Evolutionary conservation across 2,888 invertebrate species (phyloP).

Genomic region (Cremastinae sp.): DNA sequence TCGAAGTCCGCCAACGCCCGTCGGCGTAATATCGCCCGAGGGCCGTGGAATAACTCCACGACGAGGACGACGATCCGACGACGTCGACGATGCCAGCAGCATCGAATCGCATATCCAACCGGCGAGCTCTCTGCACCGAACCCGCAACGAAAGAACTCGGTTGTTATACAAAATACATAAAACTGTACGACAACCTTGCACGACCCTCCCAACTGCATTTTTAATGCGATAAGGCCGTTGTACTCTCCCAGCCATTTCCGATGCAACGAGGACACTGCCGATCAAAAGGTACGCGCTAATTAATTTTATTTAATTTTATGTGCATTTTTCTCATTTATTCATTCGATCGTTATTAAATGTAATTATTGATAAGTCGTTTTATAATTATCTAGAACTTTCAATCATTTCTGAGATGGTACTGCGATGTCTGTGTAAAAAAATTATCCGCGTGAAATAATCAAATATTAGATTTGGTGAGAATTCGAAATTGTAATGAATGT

Average conservation of each 20-base stretch:
- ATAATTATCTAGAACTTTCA: too few relatives aligned
- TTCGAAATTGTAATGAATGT: slow-evolving; percentile 17
- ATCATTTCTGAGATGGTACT: too few relatives aligned
- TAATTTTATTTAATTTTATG: too few relatives aligned
- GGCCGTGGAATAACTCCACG: slow-evolving; percentile 59
- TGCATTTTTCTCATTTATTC: too few relatives aligned
- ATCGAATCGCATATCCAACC: slow-evolving; percentile 56
- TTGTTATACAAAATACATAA: neutral
- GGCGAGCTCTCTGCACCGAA: slow-evolving; percentile 33
- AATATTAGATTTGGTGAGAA: slow-evolving; percentile 3
- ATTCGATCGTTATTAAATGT: too few relatives aligned
- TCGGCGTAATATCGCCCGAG: slow-evolving; percentile 61
- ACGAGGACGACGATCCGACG: slow-evolving; percentile 50
- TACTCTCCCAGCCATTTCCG: neutral
- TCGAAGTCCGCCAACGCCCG: slow-evolving; percentile 73
- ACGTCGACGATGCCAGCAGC: slow-evolving; percentile 57
- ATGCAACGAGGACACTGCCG: too few relatives aligned
- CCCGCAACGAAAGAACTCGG: neutral
- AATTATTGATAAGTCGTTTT: too few relatives aligned
- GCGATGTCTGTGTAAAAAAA: neutral
- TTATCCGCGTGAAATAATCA: neutral
- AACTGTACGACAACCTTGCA: slow-evolving; percentile 31
- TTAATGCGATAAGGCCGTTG: slow-evolving; percentile 3
- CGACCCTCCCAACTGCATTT: slow-evolving; percentile 40
- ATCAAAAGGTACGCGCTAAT: neutral